phyloP scores from a whole-genome alignment of 2,888 invertebrate genomes.

The Lysandra bellargus region DNA sequence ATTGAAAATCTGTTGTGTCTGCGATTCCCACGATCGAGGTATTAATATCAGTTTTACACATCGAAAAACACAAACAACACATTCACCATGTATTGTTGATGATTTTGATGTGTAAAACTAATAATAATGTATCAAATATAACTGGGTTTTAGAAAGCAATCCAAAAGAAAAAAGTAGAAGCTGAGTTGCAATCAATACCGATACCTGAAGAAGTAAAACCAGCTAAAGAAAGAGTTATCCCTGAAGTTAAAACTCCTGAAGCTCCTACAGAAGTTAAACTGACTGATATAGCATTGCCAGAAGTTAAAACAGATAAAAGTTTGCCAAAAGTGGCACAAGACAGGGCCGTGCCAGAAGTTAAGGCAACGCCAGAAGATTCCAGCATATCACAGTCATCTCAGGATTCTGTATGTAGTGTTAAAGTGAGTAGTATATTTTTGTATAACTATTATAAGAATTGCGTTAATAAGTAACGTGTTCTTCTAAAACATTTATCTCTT shows the following conservation, averaged over 20 bases:
- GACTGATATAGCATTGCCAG: background rate
- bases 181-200: background rate
- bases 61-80: too few species aligned
- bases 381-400: constrained; percentile 60
- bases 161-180: background rate
- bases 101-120: too few species aligned
- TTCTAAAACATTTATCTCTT: too few species aligned
- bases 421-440: constrained; percentile 38
- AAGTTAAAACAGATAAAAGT: background rate
- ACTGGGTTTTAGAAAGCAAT: background rate
- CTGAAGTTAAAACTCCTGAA: background rate
- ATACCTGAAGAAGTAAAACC: background rate
- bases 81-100: too few species aligned
- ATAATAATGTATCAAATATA: background rate
- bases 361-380: constrained; percentile 48
- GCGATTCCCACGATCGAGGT: too few species aligned
- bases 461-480: too few species aligned
- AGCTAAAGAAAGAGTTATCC: background rate
- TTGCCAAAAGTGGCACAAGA: background rate
- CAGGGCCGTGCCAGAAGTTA: background rate
- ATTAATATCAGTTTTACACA: too few species aligned
- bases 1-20: too few species aligned
- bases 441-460: background rate
- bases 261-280: constrained; percentile 4
- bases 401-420: constrained; percentile 55